Evolutionary conservation across 2,113 vertebrate genomes (phyloP).

Genomic region (Catagonus wagneri): DNA sequence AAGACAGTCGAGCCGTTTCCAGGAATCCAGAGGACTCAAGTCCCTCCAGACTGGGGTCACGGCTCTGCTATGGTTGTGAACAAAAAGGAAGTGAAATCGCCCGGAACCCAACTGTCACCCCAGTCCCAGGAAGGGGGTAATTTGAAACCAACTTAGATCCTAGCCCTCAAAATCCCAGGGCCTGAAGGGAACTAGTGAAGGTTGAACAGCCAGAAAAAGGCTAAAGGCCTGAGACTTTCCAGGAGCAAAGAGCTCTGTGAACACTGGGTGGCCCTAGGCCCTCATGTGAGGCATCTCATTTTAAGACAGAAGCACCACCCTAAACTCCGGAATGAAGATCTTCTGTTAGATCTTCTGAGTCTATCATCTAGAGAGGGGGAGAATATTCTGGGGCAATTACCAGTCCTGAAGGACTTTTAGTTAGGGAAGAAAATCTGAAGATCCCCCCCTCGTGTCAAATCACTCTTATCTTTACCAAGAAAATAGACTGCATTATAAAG

Average conservation of each 20-base stretch:
- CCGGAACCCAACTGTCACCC: not conserved
- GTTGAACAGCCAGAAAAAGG: not conserved
- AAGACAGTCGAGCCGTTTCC: not conserved
- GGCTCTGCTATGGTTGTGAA: not conserved
- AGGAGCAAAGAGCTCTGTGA: not conserved
- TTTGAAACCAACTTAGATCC: not conserved
- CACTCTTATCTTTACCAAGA: slow-evolving; percentile 31
- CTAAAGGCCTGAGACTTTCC: not conserved
- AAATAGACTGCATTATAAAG: not conserved
- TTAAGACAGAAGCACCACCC: not conserved
- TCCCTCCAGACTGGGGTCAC: not conserved
- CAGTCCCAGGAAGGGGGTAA: not conserved
- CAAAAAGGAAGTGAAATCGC: not conserved
- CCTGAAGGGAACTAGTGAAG: not conserved
- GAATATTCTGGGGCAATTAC: not conserved
- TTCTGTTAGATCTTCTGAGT: not conserved
- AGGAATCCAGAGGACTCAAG: not conserved
- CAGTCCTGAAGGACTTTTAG: slow-evolving; percentile 8
- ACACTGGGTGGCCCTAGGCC: not conserved
- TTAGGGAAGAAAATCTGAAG: slow-evolving; percentile 9
- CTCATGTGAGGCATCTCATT: not conserved
- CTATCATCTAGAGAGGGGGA: not conserved
- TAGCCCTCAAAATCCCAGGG: not conserved
- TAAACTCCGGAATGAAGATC: slow-evolving; percentile 12
- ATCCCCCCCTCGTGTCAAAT: not conserved